These are phyloP conservation scores for Salticus scenicus DNA, from an alignment of 2,888 invertebrate species.

Conservation along the genomic window DNA sequence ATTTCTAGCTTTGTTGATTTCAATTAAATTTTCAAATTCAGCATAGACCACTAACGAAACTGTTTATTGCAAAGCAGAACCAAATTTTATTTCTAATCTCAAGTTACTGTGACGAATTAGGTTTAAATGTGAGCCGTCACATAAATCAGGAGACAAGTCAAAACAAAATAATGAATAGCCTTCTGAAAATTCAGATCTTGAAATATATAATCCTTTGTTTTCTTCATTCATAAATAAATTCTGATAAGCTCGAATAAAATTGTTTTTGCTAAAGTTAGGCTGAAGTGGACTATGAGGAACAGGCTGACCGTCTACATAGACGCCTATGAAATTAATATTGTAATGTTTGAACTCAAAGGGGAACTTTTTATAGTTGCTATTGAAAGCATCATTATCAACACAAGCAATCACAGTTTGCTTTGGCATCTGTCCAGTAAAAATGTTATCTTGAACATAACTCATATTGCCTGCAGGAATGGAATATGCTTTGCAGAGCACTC, in stretches of 20 bases:
- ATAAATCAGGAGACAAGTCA: slow-evolving; percentile 10
- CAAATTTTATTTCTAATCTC: too few relatives aligned
- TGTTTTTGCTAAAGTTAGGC: too few relatives aligned
- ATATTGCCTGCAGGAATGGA: too few relatives aligned
- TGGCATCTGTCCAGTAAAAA: slow-evolving; percentile 17
- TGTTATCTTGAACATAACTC: too few relatives aligned
- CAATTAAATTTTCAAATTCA: too few relatives aligned
- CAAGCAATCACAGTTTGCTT: neutral
- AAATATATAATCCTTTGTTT: slow-evolving; percentile 7
- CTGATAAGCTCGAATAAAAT: slow-evolving; percentile 1
- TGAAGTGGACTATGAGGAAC: too few relatives aligned
- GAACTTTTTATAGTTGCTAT: slow-evolving; percentile 21
- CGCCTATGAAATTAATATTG: slow-evolving; percentile 7
- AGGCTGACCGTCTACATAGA: neutral
- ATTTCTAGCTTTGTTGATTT: too few relatives aligned
- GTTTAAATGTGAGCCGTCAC: slow-evolving; percentile 5
- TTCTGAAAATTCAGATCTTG: slow-evolving; percentile 3
- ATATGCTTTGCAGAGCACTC: too few relatives aligned
- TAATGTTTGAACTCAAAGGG: too few relatives aligned
- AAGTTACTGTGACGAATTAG: slow-evolving; percentile 3
- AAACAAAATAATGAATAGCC: slow-evolving; percentile 4
- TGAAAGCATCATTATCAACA: slow-evolving; percentile 24
- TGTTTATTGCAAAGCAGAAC: neutral
- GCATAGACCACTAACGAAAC: neutral
- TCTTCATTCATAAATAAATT: neutral